Conservation (phyloP, 2,797 vertebrate species). For the Poliocrania exsul region DNA sequence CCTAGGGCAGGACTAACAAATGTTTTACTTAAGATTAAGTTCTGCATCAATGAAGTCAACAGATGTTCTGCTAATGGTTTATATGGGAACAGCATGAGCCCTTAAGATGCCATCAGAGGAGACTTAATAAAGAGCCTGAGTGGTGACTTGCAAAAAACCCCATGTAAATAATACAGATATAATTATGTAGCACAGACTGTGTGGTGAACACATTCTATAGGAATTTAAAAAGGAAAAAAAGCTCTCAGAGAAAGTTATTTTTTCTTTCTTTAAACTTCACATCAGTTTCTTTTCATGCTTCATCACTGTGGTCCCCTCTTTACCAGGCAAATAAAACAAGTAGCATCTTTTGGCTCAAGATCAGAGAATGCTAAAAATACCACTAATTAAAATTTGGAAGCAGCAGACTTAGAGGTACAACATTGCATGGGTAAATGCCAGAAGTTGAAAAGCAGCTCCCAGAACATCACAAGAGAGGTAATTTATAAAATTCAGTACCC, state of each 20-base stretch:
- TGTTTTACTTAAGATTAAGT: conserved; percentile 24
- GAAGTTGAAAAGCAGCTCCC: not conserved
- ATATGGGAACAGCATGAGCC: not conserved
- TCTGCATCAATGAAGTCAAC: conserved; percentile 19
- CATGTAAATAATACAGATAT: not conserved
- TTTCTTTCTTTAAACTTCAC: not conserved
- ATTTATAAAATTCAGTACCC: conserved; percentile 75
- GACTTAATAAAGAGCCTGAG: not conserved
- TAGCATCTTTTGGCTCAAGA: not conserved
- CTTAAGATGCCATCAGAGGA: not conserved
- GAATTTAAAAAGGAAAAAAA: not conserved
- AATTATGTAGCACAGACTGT: not conserved
- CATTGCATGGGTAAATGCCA: not conserved
- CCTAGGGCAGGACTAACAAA: not conserved
- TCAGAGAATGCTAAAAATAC: not conserved
- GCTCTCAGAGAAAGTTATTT: not conserved
- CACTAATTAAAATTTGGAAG: not conserved
- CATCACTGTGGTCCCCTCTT: not conserved
- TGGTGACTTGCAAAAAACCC: not conserved
- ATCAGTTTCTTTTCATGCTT: not conserved
- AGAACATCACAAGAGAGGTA: not conserved
- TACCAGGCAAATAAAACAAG: not conserved
- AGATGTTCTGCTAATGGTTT: conserved; percentile 10
- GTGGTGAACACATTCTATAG: not conserved
- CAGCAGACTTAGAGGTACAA: not conserved